Base-by-base conservation (phyloP, 1,140 invertebrate species). In the Zaprionus capensis region DNA sequence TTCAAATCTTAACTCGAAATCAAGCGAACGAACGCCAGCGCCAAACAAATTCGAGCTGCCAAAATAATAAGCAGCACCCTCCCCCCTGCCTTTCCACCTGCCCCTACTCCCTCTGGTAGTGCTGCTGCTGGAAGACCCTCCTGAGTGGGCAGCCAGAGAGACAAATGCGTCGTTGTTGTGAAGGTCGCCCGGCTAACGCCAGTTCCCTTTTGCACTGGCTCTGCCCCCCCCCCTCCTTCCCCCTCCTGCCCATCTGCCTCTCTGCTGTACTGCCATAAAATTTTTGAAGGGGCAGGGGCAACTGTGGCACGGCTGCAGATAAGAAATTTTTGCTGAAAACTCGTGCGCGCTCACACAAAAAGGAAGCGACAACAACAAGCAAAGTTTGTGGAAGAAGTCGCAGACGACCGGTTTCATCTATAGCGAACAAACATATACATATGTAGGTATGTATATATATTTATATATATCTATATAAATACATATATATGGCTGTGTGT, bases 1-100 rank as follows among this genome's bases (percentile, higher is more conserved):
- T 91, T 91, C 90, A 91, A 91, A 91, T 91, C 90, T 91, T 91
- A 91, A 91, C 90, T 91, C 64, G 84, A 91, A 91, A 91, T 91
- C 90, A 91, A 91, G 72, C 69, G 44, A 9, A 24, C 24, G 24
- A 24, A 56, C 22, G 63, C 49, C 66, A 41, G 66, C 80, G 74
- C 62, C 84, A 71, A 90, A 91, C 86, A 90, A 90, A 90, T 90
- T 90, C 86, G 77, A 86, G 81, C 82, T 90, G 85, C 85, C 85
- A 90, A 90, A 90, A 90, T 91, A 90, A 90, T 90, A 90, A 90
- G 86, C 76, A 63, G 59, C 53, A 31, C 41, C 34, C 20, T 9
- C 41, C 14, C 14, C 34, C 22, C 22, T 26, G 2, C n/a, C 11
- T 5, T 0, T 5, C 0, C 59, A n/a, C 28, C 20, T 11, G 28